These are phyloP conservation scores for Stenopsyche tienmushanensis DNA, from an alignment of 1,140 invertebrate genomes.

Conservation along the genomic window DNA sequence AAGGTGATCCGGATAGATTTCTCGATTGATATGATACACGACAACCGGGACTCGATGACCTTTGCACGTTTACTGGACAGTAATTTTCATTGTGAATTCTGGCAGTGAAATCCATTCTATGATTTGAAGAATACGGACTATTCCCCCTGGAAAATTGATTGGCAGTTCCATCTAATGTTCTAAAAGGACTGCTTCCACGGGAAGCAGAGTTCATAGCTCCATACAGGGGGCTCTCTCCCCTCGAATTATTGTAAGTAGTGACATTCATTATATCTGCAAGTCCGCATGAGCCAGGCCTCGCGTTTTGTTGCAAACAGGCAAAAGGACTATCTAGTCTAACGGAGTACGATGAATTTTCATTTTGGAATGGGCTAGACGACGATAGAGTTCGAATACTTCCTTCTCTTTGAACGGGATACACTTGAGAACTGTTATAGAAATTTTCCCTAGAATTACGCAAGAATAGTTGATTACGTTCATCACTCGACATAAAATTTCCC, in stretches of 20 bases:
- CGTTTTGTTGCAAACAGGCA: slow-evolving; percentile 16
- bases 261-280: slow-evolving; percentile 23
- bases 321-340: slow-evolving; percentile 26
- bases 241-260: slow-evolving; percentile 15
- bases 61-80: slow-evolving; percentile 15
- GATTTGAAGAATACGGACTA: slow-evolving; percentile 31
- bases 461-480: slow-evolving; percentile 21
- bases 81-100: slow-evolving; percentile 29
- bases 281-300: slow-evolving; percentile 21
- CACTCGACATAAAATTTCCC: slow-evolving; percentile 5
- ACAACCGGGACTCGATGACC: slow-evolving; percentile 32
- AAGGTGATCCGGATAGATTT: slow-evolving; percentile 25
- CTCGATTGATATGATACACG: slow-evolving; percentile 19
- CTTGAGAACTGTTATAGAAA: slow-evolving; percentile 14
- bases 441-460: slow-evolving; percentile 21
- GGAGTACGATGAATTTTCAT: slow-evolving; percentile 20
- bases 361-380: slow-evolving; percentile 18
- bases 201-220: slow-evolving; percentile 18
- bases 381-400: slow-evolving; percentile 23
- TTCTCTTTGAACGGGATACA: slow-evolving; percentile 12
- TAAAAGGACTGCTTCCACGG: slow-evolving; percentile 29
- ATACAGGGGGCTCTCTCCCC: slow-evolving; percentile 31
- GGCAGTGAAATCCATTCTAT: slow-evolving; percentile 22
- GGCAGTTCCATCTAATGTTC: slow-evolving; percentile 22
- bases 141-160: slow-evolving; percentile 31